phyloP scores from a whole-genome alignment of 2,888 invertebrate genomes.

The Heteromurus nitidus region DNA sequence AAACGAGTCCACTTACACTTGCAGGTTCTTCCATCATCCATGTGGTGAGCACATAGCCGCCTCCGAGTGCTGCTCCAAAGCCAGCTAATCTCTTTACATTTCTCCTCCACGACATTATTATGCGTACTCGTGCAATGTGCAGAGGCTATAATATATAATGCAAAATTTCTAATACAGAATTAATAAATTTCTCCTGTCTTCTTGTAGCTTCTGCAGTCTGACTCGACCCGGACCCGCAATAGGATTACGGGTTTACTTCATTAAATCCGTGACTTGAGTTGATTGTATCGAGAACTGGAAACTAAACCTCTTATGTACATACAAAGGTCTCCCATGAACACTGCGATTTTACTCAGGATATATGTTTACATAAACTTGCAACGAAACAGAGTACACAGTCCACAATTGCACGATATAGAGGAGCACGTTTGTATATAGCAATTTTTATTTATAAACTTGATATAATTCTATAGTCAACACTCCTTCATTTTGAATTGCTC shows the following conservation, averaged over 20 bases:
- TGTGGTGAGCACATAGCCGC: conserved; percentile 74
- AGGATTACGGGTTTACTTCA: background rate
- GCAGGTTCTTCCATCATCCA: conserved; percentile 72
- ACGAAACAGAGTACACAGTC: too few species aligned
- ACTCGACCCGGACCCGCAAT: background rate
- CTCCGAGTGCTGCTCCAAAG: conserved; percentile 74
- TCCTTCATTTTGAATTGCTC: too few species aligned
- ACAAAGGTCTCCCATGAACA: background rate
- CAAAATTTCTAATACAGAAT: too few species aligned
- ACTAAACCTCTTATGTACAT: background rate
- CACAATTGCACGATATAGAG: too few species aligned
- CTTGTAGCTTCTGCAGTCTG: background rate
- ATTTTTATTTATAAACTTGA: conserved; percentile 9
- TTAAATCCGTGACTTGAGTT: background rate
- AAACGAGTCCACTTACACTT: conserved; percentile 57
- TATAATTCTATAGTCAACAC: background rate
- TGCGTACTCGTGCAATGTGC: background rate
- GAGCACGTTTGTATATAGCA: background rate
- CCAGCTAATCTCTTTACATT: conserved; percentile 73
- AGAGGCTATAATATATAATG: too few species aligned
- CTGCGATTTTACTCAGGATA: background rate
- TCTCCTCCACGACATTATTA: conserved; percentile 67
- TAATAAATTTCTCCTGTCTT: too few species aligned
- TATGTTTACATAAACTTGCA: too few species aligned
- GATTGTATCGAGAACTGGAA: background rate